Evolutionary conservation across 92 coral and sea anemone species (phyloP).

Genomic region (Parazoanthus darwini): DNA sequence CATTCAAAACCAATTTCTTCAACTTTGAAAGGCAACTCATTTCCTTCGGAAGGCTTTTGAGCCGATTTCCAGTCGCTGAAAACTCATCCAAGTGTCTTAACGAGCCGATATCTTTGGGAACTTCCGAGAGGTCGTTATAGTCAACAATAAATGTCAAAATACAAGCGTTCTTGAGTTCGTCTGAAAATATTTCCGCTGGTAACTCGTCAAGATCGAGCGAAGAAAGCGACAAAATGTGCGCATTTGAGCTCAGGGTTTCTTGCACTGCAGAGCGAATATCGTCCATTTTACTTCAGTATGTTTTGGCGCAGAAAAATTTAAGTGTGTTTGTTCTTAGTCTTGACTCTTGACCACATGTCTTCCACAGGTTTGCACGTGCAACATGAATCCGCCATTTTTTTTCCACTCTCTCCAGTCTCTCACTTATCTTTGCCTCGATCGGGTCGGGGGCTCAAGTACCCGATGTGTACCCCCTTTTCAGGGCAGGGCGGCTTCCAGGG

Average conservation of each 20-base stretch:
- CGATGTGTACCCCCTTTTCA: too few species aligned
- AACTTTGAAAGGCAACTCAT: constrained; percentile 50
- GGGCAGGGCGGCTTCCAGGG: too few species aligned
- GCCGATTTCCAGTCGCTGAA: constrained; percentile 78
- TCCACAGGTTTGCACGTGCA: not conserved
- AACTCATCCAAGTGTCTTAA: constrained; percentile 63
- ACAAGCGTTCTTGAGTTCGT: constrained; percentile 46
- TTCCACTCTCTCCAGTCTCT: not conserved
- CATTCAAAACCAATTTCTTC: constrained; percentile 73
- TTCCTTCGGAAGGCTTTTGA: constrained; percentile 63
- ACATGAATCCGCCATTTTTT: not conserved
- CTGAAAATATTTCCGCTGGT: constrained; percentile 60
- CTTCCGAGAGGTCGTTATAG: constrained; percentile 71
- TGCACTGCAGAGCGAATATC: constrained; percentile 43
- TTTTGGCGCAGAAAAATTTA: not conserved
- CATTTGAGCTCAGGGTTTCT: constrained; percentile 38
- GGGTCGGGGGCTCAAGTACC: too few species aligned
- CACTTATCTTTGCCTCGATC: too few species aligned
- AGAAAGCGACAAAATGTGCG: constrained; percentile 45
- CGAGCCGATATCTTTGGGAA: constrained; percentile 67
- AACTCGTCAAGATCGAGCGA: constrained; percentile 66
- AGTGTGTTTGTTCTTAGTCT: too few species aligned
- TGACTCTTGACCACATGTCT: too few species aligned
- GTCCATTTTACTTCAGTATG: constrained; percentile 43
- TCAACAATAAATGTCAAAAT: constrained; percentile 58